phyloP scores from a whole-genome alignment of 2,888 invertebrate species.

The Calephelis perditalis region DNA sequence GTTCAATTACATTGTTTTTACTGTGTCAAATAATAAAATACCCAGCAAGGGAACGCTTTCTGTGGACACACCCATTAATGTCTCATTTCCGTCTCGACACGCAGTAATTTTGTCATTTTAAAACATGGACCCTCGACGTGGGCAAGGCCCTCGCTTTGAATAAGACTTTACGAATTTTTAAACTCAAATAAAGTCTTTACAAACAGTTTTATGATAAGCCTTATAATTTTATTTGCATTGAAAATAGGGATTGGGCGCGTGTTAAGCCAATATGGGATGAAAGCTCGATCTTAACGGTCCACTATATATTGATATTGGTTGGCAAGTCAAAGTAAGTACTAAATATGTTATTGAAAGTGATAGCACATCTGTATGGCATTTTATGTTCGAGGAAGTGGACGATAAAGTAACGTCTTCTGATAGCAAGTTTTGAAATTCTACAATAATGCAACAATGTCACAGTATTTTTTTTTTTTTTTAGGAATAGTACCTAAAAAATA shows the following conservation, averaged over 20 bases:
- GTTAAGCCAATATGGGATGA: slow-evolving; percentile 70
- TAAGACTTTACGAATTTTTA: slow-evolving; percentile 74
- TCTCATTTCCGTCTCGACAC: slow-evolving; percentile 55
- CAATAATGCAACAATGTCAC: too few species aligned
- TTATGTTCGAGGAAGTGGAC: too few species aligned
- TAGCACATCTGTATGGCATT: too few species aligned
- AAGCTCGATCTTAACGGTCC: slow-evolving; percentile 58
- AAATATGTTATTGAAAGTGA: slow-evolving; percentile 1
- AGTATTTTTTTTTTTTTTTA: too few species aligned
- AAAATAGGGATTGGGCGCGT: slow-evolving; percentile 64
- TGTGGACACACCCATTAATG: slow-evolving; percentile 62
- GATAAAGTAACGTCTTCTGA: too few species aligned
- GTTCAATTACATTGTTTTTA: slow-evolving; percentile 31
- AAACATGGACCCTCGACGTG: slow-evolving; percentile 59
- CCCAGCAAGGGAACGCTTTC: slow-evolving; percentile 53
- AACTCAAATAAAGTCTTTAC: slow-evolving; percentile 71
- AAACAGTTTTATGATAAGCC: slow-evolving; percentile 66
- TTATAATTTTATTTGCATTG: slow-evolving; percentile 70
- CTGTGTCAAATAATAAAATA: slow-evolving; percentile 59
- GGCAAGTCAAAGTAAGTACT: slow-evolving; percentile 27
- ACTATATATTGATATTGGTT: slow-evolving; percentile 51
- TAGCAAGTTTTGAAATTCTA: too few species aligned
- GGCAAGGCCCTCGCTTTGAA: slow-evolving; percentile 48
- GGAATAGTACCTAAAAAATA: too few species aligned
- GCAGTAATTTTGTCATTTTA: slow-evolving; percentile 70